Evolutionary conservation across 2,888 invertebrate species (phyloP).

Genomic region (Caenorhabditis angaria): DNA sequence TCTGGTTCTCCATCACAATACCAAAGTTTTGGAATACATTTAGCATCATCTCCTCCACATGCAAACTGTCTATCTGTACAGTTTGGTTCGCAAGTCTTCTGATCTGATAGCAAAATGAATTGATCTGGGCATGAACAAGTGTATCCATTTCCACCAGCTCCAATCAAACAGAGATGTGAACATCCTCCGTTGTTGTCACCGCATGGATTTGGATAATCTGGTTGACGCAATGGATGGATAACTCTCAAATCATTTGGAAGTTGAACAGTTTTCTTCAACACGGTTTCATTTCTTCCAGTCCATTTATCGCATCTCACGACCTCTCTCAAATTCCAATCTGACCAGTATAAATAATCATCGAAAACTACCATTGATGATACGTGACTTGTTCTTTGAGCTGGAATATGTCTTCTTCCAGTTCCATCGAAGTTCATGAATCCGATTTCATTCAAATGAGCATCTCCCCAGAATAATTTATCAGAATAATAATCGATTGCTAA

Average conservation of each 20-base stretch:
- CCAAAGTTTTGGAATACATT: conserved; percentile 85
- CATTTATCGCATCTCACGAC: conserved; percentile 91
- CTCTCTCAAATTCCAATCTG: conserved; percentile 93
- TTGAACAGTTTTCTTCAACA: conserved; percentile 68
- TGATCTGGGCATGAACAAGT: conserved; percentile 93
- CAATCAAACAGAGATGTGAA: conserved; percentile 90
- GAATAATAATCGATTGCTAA: conserved; percentile 95
- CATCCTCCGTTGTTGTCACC: conserved; percentile 91
- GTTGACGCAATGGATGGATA: conserved; percentile 77
- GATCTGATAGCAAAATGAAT: conserved; percentile 78
- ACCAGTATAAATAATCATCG: conserved; percentile 91
- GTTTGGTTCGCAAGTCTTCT: conserved; percentile 76
- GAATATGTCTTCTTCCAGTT: conserved; percentile 52
- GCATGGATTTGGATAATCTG: conserved; percentile 87
- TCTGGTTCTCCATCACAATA: conserved; percentile 77
- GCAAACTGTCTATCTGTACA: conserved; percentile 89
- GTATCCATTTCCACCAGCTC: conserved; percentile 77
- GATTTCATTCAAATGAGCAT: conserved; percentile 96
- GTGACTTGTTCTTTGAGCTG: conserved; percentile 76
- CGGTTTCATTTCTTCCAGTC: conserved; percentile 76
- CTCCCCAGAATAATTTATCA: conserved; percentile 88
- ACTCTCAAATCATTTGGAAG: conserved; percentile 71
- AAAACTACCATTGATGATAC: conserved; percentile 93
- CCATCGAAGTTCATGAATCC: conserved; percentile 76
- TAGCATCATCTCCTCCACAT: conserved; percentile 79